Percentiles rank a stretch among this genome's conserved stretches.
These are phyloP conservation scores for Perithous albicinctus DNA, from an alignment of 2,888 invertebrate species.

Conservation along the genomic window DNA sequence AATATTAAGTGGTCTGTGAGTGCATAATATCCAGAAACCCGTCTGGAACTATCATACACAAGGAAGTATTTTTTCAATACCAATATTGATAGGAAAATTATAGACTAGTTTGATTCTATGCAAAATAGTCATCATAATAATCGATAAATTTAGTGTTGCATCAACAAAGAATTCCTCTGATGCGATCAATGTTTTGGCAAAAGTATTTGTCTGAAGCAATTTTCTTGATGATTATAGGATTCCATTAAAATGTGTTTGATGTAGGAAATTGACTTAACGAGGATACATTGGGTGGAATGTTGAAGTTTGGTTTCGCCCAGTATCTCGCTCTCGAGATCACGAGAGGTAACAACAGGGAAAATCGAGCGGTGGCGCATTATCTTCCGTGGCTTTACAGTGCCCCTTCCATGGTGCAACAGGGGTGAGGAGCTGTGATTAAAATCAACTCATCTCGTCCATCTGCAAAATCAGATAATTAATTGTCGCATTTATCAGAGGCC, in stretches of 20 bases:
- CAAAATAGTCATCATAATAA: too few relatives aligned
- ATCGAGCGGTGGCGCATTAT: slow-evolving; percentile 91
- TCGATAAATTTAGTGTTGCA: too few relatives aligned
- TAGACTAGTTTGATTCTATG: too few relatives aligned
- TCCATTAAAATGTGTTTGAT: slow-evolving; percentile 90
- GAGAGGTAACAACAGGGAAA: slow-evolving; percentile 93
- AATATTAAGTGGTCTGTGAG: too few relatives aligned
- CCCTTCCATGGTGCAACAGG: slow-evolving; percentile 92
- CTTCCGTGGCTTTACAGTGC: slow-evolving; percentile 96
- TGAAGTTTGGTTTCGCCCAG: slow-evolving; percentile 98
- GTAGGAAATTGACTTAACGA: slow-evolving; percentile 93
- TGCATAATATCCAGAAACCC: too few relatives aligned
- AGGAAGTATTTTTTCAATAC: too few relatives aligned
- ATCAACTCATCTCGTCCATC: slow-evolving; percentile 10
- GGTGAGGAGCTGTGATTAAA: slow-evolving; percentile 85
- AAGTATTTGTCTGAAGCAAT: too few relatives aligned
- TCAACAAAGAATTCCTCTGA: too few relatives aligned
- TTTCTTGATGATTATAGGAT: slow-evolving; percentile 85
- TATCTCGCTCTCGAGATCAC: slow-evolving; percentile 97
- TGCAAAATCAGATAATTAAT: too few relatives aligned
- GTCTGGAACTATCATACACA: too few relatives aligned
- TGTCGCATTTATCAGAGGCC: slow-evolving; percentile 87
- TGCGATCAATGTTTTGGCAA: too few relatives aligned
- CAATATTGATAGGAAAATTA: too few relatives aligned
- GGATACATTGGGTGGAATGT: slow-evolving; percentile 97